Percentiles rank a stretch among this genome's conserved stretches.
Evolutionary conservation across 2,888 invertebrate genomes (phyloP).

Genomic region (Nasonia oneida): DNA sequence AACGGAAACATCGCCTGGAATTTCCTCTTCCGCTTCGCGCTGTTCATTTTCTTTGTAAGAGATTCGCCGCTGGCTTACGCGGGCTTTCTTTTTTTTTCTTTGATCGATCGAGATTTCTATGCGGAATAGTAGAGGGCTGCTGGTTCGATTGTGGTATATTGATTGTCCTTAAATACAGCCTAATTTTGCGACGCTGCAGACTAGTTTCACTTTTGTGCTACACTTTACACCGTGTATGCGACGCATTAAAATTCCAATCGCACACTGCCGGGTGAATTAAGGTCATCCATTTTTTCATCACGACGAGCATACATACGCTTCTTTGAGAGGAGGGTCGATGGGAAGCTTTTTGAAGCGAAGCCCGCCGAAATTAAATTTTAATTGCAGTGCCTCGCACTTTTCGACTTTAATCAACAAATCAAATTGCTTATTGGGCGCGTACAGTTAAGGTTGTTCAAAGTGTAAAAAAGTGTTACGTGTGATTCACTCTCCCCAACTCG

Average conservation of each 20-base stretch:
- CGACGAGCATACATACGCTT: not conserved
- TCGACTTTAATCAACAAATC: slow-evolving; percentile 5
- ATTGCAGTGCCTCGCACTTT: not conserved
- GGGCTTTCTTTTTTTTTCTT: not conserved
- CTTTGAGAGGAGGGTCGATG: not conserved
- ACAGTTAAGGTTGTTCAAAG: slow-evolving; percentile 39
- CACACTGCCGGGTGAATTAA: not conserved
- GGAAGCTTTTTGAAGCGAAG: not conserved
- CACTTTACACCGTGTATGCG: not conserved
- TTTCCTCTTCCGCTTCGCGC: slow-evolving; percentile 44
- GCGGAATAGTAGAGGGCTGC: not conserved
- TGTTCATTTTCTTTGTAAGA: not conserved
- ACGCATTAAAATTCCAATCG: not conserved
- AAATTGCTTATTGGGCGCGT: not conserved
- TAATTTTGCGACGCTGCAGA: not conserved
- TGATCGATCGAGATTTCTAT: not conserved
- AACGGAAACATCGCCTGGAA: slow-evolving; percentile 47
- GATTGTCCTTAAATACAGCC: too few relatives aligned
- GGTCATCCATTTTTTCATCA: not conserved
- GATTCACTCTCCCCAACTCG: slow-evolving; percentile 36
- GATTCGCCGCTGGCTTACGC: not conserved
- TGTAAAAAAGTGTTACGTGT: slow-evolving; percentile 47
- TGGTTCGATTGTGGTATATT: not conserved
- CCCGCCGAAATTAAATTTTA: not conserved
- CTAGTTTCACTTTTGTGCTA: slow-evolving; percentile 27